Evolutionary conservation across 2,113 vertebrate genomes (phyloP).

Genomic region (Loxodonta africana): DNA sequence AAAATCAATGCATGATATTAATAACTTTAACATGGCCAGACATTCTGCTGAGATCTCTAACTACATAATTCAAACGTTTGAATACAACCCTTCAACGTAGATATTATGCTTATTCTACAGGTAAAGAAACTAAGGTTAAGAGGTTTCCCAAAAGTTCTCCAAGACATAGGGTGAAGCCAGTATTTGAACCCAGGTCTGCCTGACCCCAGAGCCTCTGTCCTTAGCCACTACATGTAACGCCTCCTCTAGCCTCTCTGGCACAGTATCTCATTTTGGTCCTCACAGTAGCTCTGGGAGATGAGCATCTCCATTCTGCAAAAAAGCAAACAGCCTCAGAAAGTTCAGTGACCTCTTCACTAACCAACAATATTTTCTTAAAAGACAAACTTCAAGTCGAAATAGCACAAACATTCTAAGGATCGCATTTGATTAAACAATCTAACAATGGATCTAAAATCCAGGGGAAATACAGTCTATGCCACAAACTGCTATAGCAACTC

Average conservation of each 20-base stretch:
- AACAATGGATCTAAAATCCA: background rate
- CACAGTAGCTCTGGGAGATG: background rate
- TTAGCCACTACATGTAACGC: constrained; percentile 2
- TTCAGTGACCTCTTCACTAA: constrained; percentile 5
- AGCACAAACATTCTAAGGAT: background rate
- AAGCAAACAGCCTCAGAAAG: constrained; percentile 52
- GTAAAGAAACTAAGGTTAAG: constrained; percentile 31
- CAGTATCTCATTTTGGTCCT: background rate
- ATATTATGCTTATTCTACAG: constrained; percentile 25
- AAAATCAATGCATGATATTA: background rate
- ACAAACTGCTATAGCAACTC: background rate
- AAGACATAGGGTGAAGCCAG: background rate
- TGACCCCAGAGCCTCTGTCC: background rate
- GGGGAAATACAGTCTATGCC: constrained; percentile 5
- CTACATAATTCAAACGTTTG: background rate
- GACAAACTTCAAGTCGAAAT: constrained; percentile 36
- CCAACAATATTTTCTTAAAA: background rate
- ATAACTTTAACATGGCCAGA: background rate
- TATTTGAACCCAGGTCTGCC: background rate
- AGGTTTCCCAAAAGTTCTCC: background rate
- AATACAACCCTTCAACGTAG: constrained; percentile 8
- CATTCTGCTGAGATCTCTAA: constrained; percentile 4
- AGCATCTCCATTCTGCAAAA: constrained; percentile 54
- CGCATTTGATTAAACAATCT: constrained; percentile 22
- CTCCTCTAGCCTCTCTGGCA: background rate